Percentiles rank a stretch among this genome's conserved stretches.
Evolutionary conservation across 2,888 invertebrate species (phyloP).

Genomic region (Sclerodermus sp.): DNA sequence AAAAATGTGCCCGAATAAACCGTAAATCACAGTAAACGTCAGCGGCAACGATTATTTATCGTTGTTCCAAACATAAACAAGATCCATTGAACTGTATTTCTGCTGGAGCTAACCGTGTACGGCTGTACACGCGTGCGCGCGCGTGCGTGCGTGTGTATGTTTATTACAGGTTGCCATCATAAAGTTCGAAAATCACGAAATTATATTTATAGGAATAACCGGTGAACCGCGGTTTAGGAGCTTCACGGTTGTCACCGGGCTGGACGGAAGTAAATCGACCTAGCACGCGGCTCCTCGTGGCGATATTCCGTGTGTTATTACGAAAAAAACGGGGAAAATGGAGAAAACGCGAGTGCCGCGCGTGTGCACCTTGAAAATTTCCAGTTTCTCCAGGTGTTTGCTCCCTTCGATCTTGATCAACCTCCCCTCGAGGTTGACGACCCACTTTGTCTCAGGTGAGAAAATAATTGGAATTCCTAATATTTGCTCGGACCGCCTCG

Average conservation of each 20-base stretch:
- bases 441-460: no score
- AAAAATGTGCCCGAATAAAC: neutral
- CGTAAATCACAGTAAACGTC: neutral
- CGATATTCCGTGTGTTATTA: no score
- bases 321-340: no score
- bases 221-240: no score
- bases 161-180: neutral
- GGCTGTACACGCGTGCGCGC: neutral
- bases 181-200: neutral
- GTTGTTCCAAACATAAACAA: neutral
- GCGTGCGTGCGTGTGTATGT: neutral
- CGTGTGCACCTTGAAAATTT: no score
- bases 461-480: conserved; percentile 30
- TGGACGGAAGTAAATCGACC: no score
- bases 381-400: no score
- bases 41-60: neutral
- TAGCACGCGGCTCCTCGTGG: no score
- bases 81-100: conserved; percentile 1
- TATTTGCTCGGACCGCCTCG: neutral
- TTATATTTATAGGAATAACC: neutral
- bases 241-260: no score
- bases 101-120: neutral
- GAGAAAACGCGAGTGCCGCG: no score
- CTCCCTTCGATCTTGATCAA: no score
- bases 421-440: no score